Evolutionary conservation across 2,113 vertebrate species (phyloP).

Genomic region (Nothocercus nigrocapillus): DNA sequence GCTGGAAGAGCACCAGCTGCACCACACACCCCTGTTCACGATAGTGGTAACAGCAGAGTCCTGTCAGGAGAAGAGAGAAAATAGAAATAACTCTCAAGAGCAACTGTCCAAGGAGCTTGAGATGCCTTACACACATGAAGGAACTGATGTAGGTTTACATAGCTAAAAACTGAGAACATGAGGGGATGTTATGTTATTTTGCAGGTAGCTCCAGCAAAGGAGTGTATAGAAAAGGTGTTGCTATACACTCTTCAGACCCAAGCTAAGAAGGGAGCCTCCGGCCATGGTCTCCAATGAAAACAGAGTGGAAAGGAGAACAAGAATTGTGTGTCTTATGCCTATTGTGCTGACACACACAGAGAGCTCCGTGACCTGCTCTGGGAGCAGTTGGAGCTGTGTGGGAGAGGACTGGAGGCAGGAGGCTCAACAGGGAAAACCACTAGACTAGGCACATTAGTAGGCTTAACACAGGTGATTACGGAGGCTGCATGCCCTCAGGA

Average conservation of each 20-base stretch:
- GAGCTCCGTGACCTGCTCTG: fast-evolving
- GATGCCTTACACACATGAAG: fast-evolving
- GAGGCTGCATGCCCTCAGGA: neutral
- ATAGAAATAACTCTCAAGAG: neutral
- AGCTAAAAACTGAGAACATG: fast-evolving
- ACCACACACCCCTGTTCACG: fast-evolving
- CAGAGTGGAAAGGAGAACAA: neutral
- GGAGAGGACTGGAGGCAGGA: neutral
- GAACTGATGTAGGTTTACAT: neutral
- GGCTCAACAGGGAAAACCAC: neutral
- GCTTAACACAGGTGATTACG: neutral
- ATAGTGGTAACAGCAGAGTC: fast-evolving
- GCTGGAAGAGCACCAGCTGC: neutral
- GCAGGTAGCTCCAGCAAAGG: neutral
- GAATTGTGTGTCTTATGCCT: neutral
- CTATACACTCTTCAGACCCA: neutral
- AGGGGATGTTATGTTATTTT: neutral
- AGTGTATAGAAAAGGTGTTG: neutral
- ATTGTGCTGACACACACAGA: fast-evolving
- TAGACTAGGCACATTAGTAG: neutral
- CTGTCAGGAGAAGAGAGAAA: neutral
- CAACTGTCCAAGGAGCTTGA: neutral
- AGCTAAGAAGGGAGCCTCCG: neutral
- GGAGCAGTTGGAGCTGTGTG: fast-evolving
- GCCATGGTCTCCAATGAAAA: fast-evolving